phyloP scores from a whole-genome alignment of 2,113 vertebrate species.

The Notiomystis cincta region DNA sequence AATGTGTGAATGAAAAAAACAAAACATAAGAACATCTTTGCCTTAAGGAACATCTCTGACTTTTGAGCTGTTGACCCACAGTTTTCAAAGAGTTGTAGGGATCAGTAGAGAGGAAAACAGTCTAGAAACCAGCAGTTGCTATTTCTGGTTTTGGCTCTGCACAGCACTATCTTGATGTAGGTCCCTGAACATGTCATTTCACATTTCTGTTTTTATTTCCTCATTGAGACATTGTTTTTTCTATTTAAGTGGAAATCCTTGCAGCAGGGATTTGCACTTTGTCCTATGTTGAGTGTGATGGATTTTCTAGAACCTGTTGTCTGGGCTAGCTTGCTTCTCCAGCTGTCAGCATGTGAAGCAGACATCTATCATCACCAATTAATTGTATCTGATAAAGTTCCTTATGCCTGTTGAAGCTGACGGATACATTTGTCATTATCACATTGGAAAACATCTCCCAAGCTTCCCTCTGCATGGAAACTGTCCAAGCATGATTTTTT shows the following conservation, averaged over 20 bases:
- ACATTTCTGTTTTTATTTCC: constrained; percentile 10
- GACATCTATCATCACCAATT: constrained; percentile 52
- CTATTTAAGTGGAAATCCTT: background rate
- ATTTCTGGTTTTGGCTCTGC: background rate
- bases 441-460: background rate
- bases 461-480: background rate
- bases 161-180: background rate
- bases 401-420: background rate
- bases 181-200: background rate
- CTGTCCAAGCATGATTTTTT: background rate
- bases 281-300: background rate
- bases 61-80: background rate
- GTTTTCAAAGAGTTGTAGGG: background rate
- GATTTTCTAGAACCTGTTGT: constrained; percentile 3
- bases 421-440: constrained; percentile 33
- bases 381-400: constrained; percentile 27
- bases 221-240: background rate
- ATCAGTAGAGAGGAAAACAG: background rate
- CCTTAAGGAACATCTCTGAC: background rate
- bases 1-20: background rate
- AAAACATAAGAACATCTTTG: background rate
- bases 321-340: background rate
- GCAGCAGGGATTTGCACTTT: background rate
- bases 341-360: background rate
- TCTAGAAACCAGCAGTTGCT: background rate